Evolutionary conservation across 2,888 invertebrate genomes (phyloP).

Genomic region (Liopterus haemorrhoidalis): DNA sequence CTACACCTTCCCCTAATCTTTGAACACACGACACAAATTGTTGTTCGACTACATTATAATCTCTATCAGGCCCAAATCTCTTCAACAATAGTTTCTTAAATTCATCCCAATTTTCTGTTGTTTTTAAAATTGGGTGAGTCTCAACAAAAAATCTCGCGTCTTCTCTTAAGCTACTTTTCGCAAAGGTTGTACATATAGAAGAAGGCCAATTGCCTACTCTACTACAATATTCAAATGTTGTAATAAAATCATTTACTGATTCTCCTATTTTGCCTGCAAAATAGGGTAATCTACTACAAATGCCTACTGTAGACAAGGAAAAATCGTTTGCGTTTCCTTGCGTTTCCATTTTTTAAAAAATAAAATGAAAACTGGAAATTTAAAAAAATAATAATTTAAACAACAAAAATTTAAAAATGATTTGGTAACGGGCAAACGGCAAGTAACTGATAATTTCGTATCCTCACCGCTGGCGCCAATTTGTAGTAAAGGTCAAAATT

Average conservation of each 20-base stretch:
- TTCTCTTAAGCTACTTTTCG: not conserved
- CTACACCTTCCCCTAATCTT: not conserved
- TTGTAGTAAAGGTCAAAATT: too few relatives aligned
- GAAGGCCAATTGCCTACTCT: conserved; percentile 1
- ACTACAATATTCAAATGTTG: not conserved
- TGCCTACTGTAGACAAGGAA: too few relatives aligned
- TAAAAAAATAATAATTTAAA: too few relatives aligned
- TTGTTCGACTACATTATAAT: not conserved
- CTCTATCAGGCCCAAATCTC: not conserved
- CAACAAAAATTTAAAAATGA: too few relatives aligned
- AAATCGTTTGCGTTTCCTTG: too few relatives aligned
- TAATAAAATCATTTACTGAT: not conserved
- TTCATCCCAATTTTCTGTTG: not conserved
- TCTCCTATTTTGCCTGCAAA: too few relatives aligned
- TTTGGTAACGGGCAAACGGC: too few relatives aligned
- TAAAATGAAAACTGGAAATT: too few relatives aligned
- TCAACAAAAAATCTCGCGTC: not conserved
- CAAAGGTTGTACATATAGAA: not conserved
- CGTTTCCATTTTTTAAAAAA: too few relatives aligned
- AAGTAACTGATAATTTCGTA: too few relatives aligned
- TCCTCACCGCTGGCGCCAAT: too few relatives aligned
- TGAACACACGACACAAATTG: not conserved
- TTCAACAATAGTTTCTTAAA: not conserved
- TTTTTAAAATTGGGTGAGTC: not conserved
- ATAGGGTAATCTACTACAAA: too few relatives aligned